phyloP scores from a whole-genome alignment of 2,113 vertebrate genomes.

The Archocentrus centrarchus region DNA sequence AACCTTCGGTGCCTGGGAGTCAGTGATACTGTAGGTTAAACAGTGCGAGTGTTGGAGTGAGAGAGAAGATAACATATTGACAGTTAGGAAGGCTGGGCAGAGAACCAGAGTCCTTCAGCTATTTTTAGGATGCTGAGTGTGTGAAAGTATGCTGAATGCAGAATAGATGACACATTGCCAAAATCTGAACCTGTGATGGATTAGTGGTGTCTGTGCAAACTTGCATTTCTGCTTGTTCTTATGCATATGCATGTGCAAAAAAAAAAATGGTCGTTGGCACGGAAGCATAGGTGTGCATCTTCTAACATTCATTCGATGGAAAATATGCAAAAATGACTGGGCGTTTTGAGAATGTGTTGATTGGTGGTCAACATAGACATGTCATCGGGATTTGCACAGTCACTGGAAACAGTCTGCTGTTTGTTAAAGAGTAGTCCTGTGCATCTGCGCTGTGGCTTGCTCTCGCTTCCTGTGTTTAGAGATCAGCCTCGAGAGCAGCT shows the following conservation, averaged over 20 bases:
- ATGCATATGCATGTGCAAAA: constrained; percentile 6
- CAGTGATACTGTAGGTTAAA: constrained; percentile 45
- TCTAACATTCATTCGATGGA: neutral
- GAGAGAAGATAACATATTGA: constrained; percentile 73
- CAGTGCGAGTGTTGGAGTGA: constrained; percentile 39
- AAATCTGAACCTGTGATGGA: constrained; percentile 64
- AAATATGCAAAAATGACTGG: constrained; percentile 1
- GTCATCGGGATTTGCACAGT: constrained; percentile 35
- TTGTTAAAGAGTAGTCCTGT: constrained; percentile 25
- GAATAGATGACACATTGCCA: constrained; percentile 73
- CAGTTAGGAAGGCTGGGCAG: constrained; percentile 74
- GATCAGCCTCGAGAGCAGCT: constrained; percentile 61
- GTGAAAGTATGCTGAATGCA: constrained; percentile 76
- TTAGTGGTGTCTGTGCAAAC: constrained; percentile 43
- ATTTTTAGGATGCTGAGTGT: constrained; percentile 82
- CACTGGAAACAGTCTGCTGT: constrained; percentile 8
- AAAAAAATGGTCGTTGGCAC: constrained; percentile 1
- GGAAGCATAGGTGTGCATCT: neutral
- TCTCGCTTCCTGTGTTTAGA: constrained; percentile 70
- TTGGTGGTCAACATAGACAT: constrained; percentile 3
- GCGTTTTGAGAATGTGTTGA: constrained; percentile 10
- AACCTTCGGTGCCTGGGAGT: neutral
- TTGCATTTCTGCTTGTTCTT: constrained; percentile 33
- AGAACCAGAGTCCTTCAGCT: constrained; percentile 76
- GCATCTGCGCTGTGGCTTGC: constrained; percentile 12